These are phyloP conservation scores for Mus pahari DNA, from an alignment of 2,113 vertebrate species.

Conservation along the genomic window DNA sequence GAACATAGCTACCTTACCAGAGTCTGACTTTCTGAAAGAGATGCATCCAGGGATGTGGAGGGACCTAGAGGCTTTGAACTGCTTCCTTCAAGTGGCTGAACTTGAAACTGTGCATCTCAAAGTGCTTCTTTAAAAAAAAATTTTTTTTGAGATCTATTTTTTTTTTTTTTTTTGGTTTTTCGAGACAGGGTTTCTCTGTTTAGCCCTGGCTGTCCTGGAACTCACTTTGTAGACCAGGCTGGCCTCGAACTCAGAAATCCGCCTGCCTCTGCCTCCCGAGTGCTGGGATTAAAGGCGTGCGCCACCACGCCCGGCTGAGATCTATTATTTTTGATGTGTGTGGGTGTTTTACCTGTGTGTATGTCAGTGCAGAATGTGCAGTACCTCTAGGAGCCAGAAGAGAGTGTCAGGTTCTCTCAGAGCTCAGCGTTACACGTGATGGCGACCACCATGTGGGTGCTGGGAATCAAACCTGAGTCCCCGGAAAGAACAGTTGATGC, in stretches of 20 bases:
- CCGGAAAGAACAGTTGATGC: background rate
- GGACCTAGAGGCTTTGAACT: background rate
- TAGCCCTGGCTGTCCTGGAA: no score
- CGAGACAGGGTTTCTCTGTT: no score
- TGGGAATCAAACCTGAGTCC: background rate
- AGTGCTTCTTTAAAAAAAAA: background rate
- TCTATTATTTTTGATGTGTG: background rate
- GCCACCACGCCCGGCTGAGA: no score
- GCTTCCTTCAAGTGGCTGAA: background rate
- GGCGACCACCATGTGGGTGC: background rate
- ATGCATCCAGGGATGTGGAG: background rate
- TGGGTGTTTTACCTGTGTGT: background rate
- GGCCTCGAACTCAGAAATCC: no score
- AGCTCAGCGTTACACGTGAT: background rate
- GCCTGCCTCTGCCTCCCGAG: no score
- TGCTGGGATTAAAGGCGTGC: no score
- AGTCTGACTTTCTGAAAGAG: slow-evolving; percentile 41
- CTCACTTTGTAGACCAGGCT: no score
- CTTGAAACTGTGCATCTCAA: slow-evolving; percentile 18
- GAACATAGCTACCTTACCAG: background rate
- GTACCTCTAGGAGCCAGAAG: background rate
- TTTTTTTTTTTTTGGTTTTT: no score
- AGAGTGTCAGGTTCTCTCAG: background rate
- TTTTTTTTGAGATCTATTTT: background rate
- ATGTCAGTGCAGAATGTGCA: background rate